Evolutionary conservation across 2,888 invertebrate genomes (phyloP).

Genomic region (Sturmia bella): DNA sequence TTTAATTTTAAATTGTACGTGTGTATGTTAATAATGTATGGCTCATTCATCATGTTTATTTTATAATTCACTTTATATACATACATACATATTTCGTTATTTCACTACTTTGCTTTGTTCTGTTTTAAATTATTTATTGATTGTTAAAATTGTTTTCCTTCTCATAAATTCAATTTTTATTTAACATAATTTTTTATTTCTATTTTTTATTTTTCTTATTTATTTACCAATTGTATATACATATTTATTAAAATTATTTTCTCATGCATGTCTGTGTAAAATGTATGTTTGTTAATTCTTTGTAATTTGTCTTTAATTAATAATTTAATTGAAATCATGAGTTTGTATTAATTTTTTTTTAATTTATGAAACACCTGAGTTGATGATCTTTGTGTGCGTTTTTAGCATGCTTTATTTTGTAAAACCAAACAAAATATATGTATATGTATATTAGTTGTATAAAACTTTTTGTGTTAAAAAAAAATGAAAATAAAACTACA

Average conservation of each 20-base stretch:
- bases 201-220: constrained; percentile 23
- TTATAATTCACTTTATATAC: constrained; percentile 17
- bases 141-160: constrained; percentile 28
- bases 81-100: too few relatives aligned
- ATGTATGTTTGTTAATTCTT: constrained; percentile 53
- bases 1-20: constrained; percentile 42
- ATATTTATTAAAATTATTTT: constrained; percentile 6
- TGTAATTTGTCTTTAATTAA: constrained; percentile 37
- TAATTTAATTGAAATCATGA: constrained; percentile 16
- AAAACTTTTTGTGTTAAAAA: constrained; percentile 46
- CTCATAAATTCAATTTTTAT: constrained; percentile 28
- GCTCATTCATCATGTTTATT: constrained; percentile 49
- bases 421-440: constrained; percentile 24
- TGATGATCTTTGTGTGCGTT: constrained; percentile 69
- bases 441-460: constrained; percentile 18
- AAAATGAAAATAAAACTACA: constrained; percentile 43
- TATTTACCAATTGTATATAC: constrained; percentile 47
- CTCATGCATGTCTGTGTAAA: constrained; percentile 52
- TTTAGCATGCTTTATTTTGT: constrained; percentile 64
- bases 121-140: constrained; percentile 65
- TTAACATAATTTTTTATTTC: constrained; percentile 4
- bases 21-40: constrained; percentile 44
- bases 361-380: constrained; percentile 34
- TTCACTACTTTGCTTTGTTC: constrained; percentile 26
- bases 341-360: constrained; percentile 52